Conservation (phyloP, 2,797 vertebrate genomes). For the Remorina albescens region DNA sequence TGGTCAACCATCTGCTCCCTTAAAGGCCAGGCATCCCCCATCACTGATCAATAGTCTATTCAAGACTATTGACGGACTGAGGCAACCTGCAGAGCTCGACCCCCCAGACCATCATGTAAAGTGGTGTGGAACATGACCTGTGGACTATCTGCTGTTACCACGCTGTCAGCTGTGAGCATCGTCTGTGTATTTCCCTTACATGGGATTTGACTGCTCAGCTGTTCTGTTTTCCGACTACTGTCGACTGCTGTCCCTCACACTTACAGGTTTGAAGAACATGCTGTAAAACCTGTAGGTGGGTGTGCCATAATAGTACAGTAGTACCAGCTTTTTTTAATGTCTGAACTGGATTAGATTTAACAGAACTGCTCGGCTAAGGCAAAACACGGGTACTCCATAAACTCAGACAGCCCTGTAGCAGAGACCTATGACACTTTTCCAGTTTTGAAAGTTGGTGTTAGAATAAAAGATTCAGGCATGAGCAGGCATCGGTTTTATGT, state of each 20-base stretch:
- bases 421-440: neutral
- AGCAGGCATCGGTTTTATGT: slow-evolving; percentile 7
- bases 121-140: neutral
- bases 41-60: slow-evolving; percentile 61
- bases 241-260: neutral
- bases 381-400: neutral
- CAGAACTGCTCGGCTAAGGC: slow-evolving; percentile 8
- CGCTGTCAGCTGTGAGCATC: slow-evolving; percentile 2
- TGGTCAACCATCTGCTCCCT: slow-evolving; percentile 56
- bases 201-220: slow-evolving; percentile 12
- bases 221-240: neutral
- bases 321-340: neutral
- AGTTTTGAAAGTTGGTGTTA: slow-evolving; percentile 11
- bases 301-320: neutral
- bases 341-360: slow-evolving; percentile 20
- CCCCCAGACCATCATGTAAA: neutral
- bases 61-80: slow-evolving; percentile 26
- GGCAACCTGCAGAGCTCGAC: slow-evolving; percentile 9
- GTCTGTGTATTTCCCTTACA: neutral
- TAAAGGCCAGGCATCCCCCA: slow-evolving; percentile 31
- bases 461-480: slow-evolving; percentile 44
- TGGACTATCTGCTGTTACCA: slow-evolving; percentile 10
- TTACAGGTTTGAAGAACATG: slow-evolving; percentile 1
- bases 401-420: slow-evolving; percentile 8
- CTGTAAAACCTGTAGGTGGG: neutral